Conservation (phyloP, 2,113 vertebrate species). For the Podilymbus podiceps region DNA sequence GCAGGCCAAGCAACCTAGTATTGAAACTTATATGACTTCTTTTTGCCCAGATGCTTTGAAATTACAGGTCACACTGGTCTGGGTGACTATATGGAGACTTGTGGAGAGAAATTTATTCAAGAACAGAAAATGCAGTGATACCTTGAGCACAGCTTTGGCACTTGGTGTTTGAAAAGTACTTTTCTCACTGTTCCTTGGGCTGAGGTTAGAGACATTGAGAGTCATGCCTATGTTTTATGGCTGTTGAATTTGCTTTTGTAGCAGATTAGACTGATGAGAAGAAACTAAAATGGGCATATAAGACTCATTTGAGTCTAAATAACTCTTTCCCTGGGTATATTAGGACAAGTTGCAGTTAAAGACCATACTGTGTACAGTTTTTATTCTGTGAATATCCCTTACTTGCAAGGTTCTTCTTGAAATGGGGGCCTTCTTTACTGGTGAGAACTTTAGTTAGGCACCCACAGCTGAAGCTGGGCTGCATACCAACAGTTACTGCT, state of each 20-base stretch:
- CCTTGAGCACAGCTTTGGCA: neutral
- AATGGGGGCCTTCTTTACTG: neutral
- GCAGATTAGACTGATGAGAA: neutral
- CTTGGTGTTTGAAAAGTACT: neutral
- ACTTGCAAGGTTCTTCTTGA: neutral
- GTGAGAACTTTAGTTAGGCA: neutral
- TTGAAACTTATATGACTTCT: neutral
- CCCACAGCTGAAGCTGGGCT: neutral
- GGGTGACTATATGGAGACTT: neutral
- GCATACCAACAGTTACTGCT: neutral
- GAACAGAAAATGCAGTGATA: neutral
- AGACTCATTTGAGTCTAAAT: neutral
- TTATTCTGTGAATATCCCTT: neutral
- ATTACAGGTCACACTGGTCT: neutral
- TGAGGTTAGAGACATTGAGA: neutral
- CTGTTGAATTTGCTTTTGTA: neutral
- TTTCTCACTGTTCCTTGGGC: neutral
- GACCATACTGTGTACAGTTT: neutral
- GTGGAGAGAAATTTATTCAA: neutral
- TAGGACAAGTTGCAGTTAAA: neutral
- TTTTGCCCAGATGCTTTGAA: neutral
- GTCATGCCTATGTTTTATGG: neutral
- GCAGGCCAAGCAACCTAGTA: neutral
- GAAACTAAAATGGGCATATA: neutral
- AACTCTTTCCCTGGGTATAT: neutral